phyloP scores from a whole-genome alignment of 2,113 vertebrate species.

The Gadus chalcogrammus region DNA sequence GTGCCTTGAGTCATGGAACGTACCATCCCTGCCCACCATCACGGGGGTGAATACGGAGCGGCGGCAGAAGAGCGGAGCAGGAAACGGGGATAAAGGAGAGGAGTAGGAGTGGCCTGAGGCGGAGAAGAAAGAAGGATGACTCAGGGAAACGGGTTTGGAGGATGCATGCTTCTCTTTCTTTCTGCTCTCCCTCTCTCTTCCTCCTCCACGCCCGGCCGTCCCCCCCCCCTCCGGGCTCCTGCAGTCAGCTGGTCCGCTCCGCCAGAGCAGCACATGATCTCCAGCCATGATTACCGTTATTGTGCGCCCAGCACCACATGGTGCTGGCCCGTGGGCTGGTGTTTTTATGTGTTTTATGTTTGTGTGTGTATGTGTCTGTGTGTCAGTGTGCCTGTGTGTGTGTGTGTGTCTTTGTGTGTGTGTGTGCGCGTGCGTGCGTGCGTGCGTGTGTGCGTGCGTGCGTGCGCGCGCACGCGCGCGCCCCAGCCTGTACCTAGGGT shows the following conservation, averaged over 20 bases:
- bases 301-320: constrained; percentile 69
- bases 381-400: no score
- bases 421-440: no score
- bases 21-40: constrained; percentile 31
- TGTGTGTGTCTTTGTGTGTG: no score
- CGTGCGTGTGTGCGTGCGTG: no score
- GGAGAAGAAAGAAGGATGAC: constrained; percentile 23
- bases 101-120: constrained; percentile 14
- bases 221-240: constrained; percentile 46
- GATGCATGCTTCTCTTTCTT: constrained; percentile 31
- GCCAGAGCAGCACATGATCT: constrained; percentile 69
- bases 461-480: no score
- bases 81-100: constrained; percentile 18
- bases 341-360: no score
- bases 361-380: no score
- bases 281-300: constrained; percentile 65
- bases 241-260: constrained; percentile 69
- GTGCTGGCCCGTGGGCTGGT: constrained; percentile 45
- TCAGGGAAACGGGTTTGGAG: constrained; percentile 27
- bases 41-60: constrained; percentile 13
- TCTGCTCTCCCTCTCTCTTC: background rate
- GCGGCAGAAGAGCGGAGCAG: background rate
- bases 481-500: no score
- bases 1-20: constrained; percentile 31
- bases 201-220: background rate